A percentile compares a stretch with the other conserved stretches of the same genome.
Evolutionary conservation across 2,888 invertebrate genomes (phyloP).

Genomic region (Cantharis rufa): DNA sequence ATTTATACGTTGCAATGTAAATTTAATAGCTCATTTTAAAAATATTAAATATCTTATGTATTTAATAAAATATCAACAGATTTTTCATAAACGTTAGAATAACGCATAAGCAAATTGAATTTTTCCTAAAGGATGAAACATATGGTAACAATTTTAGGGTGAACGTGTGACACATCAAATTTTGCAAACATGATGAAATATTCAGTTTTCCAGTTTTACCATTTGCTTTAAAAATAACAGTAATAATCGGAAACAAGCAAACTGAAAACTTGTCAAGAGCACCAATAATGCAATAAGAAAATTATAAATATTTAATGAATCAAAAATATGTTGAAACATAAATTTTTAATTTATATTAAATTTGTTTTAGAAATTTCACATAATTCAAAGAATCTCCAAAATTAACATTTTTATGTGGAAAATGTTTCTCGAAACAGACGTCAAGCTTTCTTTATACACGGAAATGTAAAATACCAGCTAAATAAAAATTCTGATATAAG

Average conservation of each 20-base stretch:
- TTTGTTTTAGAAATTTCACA: background rate
- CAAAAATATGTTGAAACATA: background rate
- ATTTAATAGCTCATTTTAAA: background rate
- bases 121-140: conserved; percentile 3
- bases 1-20: background rate
- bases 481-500: background rate
- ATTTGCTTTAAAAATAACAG: background rate
- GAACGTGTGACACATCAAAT: background rate
- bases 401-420: background rate
- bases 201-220: background rate
- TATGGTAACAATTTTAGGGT: conserved; percentile 3
- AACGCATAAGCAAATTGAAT: conserved; percentile 3
- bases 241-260: background rate
- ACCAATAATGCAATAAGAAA: background rate
- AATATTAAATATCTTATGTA: background rate
- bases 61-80: background rate
- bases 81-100: background rate
- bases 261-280: background rate
- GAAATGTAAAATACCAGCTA: background rate
- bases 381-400: background rate
- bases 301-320: background rate
- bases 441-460: background rate
- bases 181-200: conserved; percentile 3
- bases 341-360: background rate
- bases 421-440: background rate